phyloP scores from a whole-genome alignment of 1,140 invertebrate genomes.

The Ceratina australensis region DNA sequence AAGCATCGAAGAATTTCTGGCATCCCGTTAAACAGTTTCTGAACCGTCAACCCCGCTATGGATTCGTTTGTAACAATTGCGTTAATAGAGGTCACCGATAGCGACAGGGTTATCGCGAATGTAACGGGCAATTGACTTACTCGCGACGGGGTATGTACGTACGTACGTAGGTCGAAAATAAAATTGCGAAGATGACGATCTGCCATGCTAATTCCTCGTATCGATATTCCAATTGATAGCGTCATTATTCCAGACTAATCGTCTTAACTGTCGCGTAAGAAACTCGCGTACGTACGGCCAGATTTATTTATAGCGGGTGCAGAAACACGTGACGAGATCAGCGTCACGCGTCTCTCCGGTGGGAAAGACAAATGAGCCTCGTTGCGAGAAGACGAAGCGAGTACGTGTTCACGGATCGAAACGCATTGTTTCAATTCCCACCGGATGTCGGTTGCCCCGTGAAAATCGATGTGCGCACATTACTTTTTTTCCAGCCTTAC shows the following conservation, averaged over 20 bases:
- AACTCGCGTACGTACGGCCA: neutral
- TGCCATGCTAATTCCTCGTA: too few species aligned
- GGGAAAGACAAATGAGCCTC: constrained; percentile 17
- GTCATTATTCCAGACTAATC: neutral
- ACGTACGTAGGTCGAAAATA: too few species aligned
- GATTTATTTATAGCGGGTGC: constrained; percentile 16
- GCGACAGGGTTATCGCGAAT: neutral
- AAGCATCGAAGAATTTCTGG: neutral
- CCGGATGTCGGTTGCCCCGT: neutral
- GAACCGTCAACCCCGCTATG: neutral
- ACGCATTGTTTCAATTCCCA: neutral
- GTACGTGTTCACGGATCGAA: constrained; percentile 18
- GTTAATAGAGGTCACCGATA: neutral
- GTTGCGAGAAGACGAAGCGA: neutral
- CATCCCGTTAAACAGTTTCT: neutral
- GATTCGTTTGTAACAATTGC: too few species aligned
- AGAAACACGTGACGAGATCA: constrained; percentile 8
- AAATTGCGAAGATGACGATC: too few species aligned
- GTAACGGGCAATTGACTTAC: too few species aligned
- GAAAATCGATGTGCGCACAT: neutral
- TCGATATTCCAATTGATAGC: too few species aligned
- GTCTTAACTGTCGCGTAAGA: neutral
- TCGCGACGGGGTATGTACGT: too few species aligned
- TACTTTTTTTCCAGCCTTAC: constrained; percentile 13
- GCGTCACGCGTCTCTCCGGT: neutral